Evolutionary conservation across 2,113 vertebrate genomes (phyloP).

Genomic region (Dipodomys merriami): DNA sequence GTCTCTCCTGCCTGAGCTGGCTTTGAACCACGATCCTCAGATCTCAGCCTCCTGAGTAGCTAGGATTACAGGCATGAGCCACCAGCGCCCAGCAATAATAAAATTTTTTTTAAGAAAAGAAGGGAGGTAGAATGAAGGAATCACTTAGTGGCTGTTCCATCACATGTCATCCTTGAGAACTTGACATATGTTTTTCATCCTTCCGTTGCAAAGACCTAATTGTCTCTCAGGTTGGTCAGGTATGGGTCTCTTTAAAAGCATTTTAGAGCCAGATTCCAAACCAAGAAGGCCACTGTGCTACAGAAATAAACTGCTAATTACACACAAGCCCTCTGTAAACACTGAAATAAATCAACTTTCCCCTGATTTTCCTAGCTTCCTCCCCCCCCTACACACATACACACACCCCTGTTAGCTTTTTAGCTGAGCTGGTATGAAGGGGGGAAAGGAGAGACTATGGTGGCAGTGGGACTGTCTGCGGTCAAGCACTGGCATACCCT

Average conservation of each 20-base stretch:
- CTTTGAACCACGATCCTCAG: too few relatives aligned
- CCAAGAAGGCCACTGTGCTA: conserved; percentile 43
- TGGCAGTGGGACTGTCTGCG: background rate
- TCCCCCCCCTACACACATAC: background rate
- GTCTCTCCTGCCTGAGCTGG: too few relatives aligned
- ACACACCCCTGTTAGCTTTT: background rate
- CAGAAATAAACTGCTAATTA: conserved; percentile 61
- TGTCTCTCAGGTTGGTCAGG: background rate
- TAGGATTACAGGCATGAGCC: too few relatives aligned
- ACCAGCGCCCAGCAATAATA: too few relatives aligned
- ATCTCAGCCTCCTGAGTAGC: too few relatives aligned
- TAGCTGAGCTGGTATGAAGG: background rate
- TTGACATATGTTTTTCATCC: background rate
- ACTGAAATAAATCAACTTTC: conserved; percentile 1
- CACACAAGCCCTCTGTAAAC: conserved; percentile 47
- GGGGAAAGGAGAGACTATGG: background rate
- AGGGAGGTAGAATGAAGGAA: accelerated
- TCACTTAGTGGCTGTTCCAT: background rate
- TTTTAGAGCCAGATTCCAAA: conserved; percentile 39
- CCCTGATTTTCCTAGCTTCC: background rate
- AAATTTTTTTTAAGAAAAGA: too few relatives aligned
- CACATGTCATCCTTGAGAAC: background rate
- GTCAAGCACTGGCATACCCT: background rate
- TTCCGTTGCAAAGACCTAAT: background rate
- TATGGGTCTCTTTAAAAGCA: conserved; percentile 39